These are phyloP conservation scores for Myotis davidii DNA, from an alignment of 2,113 vertebrate genomes.

Conservation along the genomic window DNA sequence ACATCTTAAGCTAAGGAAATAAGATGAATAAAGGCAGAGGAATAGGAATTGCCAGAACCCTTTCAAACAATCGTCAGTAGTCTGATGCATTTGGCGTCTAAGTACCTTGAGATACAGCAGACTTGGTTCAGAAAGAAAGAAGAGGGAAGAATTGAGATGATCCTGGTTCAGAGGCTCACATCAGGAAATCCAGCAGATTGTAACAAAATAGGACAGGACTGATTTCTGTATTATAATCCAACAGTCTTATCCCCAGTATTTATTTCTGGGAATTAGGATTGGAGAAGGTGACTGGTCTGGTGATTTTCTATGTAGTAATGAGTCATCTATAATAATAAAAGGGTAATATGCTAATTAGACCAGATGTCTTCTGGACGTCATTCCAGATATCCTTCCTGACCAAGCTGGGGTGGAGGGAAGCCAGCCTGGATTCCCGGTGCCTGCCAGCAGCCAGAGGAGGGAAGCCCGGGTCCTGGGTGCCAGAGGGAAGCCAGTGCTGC, in stretches of 20 bases:
- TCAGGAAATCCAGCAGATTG: background rate
- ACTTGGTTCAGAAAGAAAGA: background rate
- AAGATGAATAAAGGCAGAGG: background rate
- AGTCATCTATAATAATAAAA: background rate
- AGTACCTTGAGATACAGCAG: background rate
- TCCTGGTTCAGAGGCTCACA: background rate
- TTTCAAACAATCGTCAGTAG: background rate
- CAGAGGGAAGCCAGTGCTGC: too few relatives aligned
- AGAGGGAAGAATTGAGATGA: fast-evolving
- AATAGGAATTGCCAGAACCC: background rate
- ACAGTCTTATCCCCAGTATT: background rate
- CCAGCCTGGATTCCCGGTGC: too few relatives aligned
- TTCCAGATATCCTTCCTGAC: too few relatives aligned
- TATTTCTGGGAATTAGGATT: background rate
- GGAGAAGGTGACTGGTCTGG: background rate
- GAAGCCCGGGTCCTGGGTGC: too few relatives aligned
- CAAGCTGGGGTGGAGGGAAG: too few relatives aligned
- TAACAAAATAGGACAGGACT: background rate
- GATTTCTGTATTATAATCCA: background rate
- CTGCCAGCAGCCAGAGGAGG: too few relatives aligned
- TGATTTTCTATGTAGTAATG: background rate
- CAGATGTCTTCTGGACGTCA: too few relatives aligned
- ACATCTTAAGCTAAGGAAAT: background rate
- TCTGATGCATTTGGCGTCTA: background rate
- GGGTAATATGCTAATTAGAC: too few relatives aligned